A percentile compares a stretch with the other conserved stretches of the same genome.
These are phyloP conservation scores for Ophthalmolycus amberensis DNA, from an alignment of 2,113 vertebrate species.

Conservation along the genomic window DNA sequence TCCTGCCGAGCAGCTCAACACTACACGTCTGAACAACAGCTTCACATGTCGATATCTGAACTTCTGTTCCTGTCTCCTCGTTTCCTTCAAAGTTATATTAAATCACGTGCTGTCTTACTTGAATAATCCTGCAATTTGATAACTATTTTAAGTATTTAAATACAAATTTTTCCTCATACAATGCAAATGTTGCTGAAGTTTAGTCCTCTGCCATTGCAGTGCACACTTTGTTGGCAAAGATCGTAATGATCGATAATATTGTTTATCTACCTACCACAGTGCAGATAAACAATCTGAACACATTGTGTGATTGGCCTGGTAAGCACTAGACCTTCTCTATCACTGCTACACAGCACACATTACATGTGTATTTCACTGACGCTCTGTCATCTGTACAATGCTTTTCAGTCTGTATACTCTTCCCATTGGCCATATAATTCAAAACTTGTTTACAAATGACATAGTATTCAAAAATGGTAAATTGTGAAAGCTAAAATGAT, in stretches of 20 bases:
- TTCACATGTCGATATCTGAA: not conserved
- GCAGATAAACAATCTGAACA: not conserved
- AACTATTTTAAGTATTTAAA: not conserved
- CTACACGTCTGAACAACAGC: not conserved
- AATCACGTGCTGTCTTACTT: not conserved
- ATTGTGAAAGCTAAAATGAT: not conserved
- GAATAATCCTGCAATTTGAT: not conserved
- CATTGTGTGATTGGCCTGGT: not conserved
- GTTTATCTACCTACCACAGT: not conserved
- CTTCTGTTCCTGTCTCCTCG: not conserved
- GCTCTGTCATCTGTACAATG: not conserved
- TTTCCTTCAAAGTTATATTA: not conserved
- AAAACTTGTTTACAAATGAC: not conserved
- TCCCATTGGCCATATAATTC: not conserved
- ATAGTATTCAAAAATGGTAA: not conserved
- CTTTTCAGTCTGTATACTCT: not conserved
- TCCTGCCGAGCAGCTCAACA: constrained; percentile 7
- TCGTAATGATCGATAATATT: not conserved
- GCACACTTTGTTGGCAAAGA: not conserved
- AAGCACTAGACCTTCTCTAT: not conserved
- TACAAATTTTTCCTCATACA: not conserved
- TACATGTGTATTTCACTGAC: constrained; percentile 1
- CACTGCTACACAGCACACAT: not conserved
- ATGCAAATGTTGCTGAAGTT: not conserved
- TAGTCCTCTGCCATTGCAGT: not conserved